Percentiles rank a stretch among this genome's conserved stretches.
Evolutionary conservation across 2,113 vertebrate genomes (phyloP).

Genomic region (Acrocephalus arundinaceus): DNA sequence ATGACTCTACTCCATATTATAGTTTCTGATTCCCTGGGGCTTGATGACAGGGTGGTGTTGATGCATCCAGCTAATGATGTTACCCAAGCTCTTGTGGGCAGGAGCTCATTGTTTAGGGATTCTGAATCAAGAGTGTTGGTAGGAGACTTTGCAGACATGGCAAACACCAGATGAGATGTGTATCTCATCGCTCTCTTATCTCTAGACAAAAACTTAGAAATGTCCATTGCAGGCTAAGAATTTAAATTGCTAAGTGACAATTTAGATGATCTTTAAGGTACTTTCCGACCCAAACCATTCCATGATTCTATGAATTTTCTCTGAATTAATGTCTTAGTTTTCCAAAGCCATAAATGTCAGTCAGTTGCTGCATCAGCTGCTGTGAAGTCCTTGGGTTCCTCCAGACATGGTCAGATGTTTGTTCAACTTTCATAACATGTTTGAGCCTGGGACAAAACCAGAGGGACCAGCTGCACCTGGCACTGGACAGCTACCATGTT

Average conservation of each 20-base stretch:
- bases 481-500: neutral
- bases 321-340: neutral
- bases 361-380: neutral
- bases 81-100: neutral
- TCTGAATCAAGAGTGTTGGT: neutral
- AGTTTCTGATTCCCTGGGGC: neutral
- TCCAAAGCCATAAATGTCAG: neutral
- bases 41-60: neutral
- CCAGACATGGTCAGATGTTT: neutral
- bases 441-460: neutral
- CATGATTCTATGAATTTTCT: neutral
- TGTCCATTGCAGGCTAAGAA: neutral
- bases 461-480: neutral
- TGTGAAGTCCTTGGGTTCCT: neutral
- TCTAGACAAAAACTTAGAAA: neutral
- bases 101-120: neutral
- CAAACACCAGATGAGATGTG: neutral
- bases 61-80: neutral
- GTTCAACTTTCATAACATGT: neutral
- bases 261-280: neutral
- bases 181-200: rapidly evolving
- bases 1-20: neutral
- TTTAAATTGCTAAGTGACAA: neutral
- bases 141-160: neutral
- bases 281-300: neutral